phyloP scores from a whole-genome alignment of 1,140 invertebrate species.

The Drosophila erecta region DNA sequence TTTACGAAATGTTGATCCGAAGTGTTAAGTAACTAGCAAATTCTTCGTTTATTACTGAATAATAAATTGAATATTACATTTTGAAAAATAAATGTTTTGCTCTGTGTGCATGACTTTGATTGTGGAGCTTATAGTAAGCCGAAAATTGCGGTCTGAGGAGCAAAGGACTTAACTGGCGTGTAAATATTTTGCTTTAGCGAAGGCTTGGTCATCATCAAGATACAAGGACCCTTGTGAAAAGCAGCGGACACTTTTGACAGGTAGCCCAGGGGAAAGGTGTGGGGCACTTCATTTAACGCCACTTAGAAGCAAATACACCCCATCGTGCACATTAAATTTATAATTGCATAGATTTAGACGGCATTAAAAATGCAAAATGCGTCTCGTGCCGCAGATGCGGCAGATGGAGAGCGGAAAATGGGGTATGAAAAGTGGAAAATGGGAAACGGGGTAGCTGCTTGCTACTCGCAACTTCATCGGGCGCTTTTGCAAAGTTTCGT shows the following conservation, averaged over 20 bases:
- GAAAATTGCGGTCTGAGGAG: slow-evolving; percentile 2
- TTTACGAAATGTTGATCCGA: too few species aligned
- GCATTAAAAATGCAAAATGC: slow-evolving; percentile 67
- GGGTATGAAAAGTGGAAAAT: background rate
- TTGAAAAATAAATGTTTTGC: background rate
- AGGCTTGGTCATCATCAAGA: slow-evolving; percentile 6
- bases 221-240: slow-evolving; percentile 4
- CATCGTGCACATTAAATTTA: slow-evolving; percentile 48
- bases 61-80: background rate
- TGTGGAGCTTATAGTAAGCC: background rate
- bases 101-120: background rate
- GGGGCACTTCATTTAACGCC: slow-evolving; percentile 13
- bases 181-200: slow-evolving; percentile 24
- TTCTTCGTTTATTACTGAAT: background rate
- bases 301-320: slow-evolving; percentile 12
- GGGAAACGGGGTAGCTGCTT: background rate
- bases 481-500: slow-evolving; percentile 58
- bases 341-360: slow-evolving; percentile 37
- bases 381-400: slow-evolving; percentile 24
- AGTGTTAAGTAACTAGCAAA: too few species aligned
- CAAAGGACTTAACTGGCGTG: background rate
- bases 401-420: slow-evolving; percentile 17
- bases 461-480: slow-evolving; percentile 50
- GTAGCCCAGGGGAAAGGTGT: background rate
- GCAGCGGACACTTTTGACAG: slow-evolving; percentile 21